Base-by-base conservation (phyloP, 2,888 invertebrate species). In the Cephus spinipes region DNA sequence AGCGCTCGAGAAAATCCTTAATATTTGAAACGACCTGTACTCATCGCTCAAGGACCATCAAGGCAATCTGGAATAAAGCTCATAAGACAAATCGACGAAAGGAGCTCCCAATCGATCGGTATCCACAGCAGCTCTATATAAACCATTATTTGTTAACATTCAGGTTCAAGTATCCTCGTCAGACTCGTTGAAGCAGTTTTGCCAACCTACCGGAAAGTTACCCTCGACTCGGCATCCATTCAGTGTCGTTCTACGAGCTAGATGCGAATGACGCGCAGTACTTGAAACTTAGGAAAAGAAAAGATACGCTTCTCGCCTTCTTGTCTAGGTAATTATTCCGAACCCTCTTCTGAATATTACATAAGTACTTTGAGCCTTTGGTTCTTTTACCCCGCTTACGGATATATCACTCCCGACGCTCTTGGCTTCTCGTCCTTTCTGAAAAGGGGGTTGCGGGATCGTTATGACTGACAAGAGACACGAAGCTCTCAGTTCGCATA, bases 381-480 rank as follows among this genome's bases (percentile, higher is more conserved):
- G 9, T 55, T 23, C 23, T 55, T 23, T 55, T 23, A 55, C 55
- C 9, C 9, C 9, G 2, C 23, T 55, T 23, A 55, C 9, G 55
- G 55, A 55, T 55, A 55, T 55, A 9, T 55, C 55, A 55, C 55
- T 55, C 9, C 23, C 23, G 55, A 55, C 55, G 23, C 55, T 23
- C 55, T 23, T 55, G 23, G 15, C 55, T 23, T 23, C 15, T 40
- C 40, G 23, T 15, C 40, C 23, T 55, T 55, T 55, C 23, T 55
- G 23, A 23, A 55, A 23, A 55, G 23, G 23, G 55, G 55, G 23
- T 55, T 55, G 55, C 55, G 9, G 55, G 71, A 31, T 33, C 32
- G 71, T 71, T 71, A 71, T 33, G 71, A 33, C 71, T 71, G 71
- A 71, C 71, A 71, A 33, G 71, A 71, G 71, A 71, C 31, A 23